Percentiles rank a stretch among this genome's conserved stretches.
Evolutionary conservation across 92 coral and sea anemone species (phyloP).

Genomic region (Zoanthus gigantus): DNA sequence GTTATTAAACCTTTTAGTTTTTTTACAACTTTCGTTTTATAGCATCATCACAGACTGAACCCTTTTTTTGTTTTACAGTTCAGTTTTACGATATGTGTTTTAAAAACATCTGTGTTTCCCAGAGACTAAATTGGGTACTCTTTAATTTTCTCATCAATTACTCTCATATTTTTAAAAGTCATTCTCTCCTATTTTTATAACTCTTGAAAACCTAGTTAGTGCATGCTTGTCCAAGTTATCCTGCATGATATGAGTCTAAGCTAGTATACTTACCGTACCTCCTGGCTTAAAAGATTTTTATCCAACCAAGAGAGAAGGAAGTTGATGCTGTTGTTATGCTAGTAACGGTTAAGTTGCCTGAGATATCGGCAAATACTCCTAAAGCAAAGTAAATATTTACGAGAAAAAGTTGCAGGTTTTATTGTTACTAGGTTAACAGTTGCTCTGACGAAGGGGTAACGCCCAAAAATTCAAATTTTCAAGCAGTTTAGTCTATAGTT

Average conservation of each 20-base stretch:
- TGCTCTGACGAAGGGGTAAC: neutral
- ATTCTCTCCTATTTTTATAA: neutral
- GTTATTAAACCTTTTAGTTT: too few species aligned
- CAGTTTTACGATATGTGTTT: too few species aligned
- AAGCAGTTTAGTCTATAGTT: neutral
- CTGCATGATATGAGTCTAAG: neutral
- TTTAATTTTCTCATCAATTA: too few species aligned
- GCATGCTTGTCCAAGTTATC: constrained; percentile 5
- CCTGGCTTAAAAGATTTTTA: neutral
- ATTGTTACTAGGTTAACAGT: neutral
- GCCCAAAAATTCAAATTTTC: neutral
- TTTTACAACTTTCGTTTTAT: too few species aligned
- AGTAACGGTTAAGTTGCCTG: too few species aligned
- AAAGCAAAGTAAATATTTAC: too few species aligned
- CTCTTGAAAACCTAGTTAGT: constrained; percentile 4
- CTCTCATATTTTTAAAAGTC: neutral
- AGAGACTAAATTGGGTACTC: neutral
- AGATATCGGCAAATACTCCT: too few species aligned
- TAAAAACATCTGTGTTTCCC: neutral
- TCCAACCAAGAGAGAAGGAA: neutral
- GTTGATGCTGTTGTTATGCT: too few species aligned
- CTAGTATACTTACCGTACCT: neutral
- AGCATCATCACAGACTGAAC: too few species aligned
- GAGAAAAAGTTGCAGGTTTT: too few species aligned
- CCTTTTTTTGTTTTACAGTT: too few species aligned